phyloP scores from a whole-genome alignment of 2,888 invertebrate species.

The Pecten maximus region DNA sequence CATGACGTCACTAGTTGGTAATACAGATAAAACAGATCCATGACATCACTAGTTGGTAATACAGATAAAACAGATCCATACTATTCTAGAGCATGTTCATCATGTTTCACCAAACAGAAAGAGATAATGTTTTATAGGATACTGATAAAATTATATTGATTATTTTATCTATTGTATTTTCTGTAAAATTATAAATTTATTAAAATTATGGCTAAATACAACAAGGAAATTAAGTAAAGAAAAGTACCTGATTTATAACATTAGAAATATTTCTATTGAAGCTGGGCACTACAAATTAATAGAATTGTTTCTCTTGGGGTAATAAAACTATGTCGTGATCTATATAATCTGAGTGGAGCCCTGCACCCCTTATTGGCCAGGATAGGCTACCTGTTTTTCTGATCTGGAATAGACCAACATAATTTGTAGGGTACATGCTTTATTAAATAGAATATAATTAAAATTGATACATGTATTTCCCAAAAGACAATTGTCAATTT shows the following conservation, averaged over 20 bases:
- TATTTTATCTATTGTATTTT: neutral
- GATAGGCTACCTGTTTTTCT: neutral
- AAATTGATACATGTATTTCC: neutral
- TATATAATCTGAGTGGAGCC: neutral
- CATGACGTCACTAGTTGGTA: too few relatives aligned
- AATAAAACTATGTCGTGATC: neutral
- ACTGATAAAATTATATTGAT: neutral
- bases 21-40: too few relatives aligned
- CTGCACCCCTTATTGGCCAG: neutral
- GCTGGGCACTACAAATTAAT: neutral
- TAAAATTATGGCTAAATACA: neutral
- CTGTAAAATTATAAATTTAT: neutral
- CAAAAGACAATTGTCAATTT: neutral
- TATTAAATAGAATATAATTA: neutral
- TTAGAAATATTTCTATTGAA: neutral
- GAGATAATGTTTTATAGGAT: neutral
- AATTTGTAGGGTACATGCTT: neutral
- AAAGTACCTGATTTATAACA: conserved; percentile 7
- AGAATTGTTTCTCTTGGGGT: neutral
- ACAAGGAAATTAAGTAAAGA: neutral
- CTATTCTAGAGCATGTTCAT: too few relatives aligned
- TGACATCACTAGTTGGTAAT: too few relatives aligned
- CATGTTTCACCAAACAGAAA: too few relatives aligned
- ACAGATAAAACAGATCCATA: too few relatives aligned
- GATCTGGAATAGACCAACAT: neutral